phyloP scores from a whole-genome alignment of 2,113 vertebrate genomes.

The Phrynosoma blainvillii region DNA sequence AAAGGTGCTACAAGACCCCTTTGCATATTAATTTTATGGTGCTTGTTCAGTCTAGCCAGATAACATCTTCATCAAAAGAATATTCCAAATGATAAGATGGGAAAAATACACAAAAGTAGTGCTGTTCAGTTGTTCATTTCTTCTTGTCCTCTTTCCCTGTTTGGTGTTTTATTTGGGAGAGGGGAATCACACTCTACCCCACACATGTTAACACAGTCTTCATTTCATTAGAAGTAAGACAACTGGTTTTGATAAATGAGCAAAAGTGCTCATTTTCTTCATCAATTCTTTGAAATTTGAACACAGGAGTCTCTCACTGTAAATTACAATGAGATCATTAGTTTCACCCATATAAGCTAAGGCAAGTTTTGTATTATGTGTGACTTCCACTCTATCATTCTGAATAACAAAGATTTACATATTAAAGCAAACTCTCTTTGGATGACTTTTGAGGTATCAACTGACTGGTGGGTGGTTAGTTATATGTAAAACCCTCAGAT shows the following conservation, averaged over 20 bases:
- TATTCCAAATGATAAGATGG: constrained; percentile 54
- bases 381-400: neutral
- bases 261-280: neutral
- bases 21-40: neutral
- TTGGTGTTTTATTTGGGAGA: neutral
- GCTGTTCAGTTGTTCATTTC: constrained; percentile 29
- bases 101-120: constrained; percentile 46
- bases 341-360: neutral
- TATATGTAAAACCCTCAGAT: constrained; percentile 61
- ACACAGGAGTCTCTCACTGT: rapidly evolving
- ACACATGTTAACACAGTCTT: neutral
- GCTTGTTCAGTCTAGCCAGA: constrained; percentile 51
- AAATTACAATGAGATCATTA: neutral
- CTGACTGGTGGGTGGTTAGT: constrained; percentile 35
- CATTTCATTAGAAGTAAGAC: neutral
- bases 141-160: constrained; percentile 33
- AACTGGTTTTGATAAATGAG: neutral
- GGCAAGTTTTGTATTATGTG: rapidly evolving
- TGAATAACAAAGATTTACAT: neutral
- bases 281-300: neutral
- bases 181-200: neutral
- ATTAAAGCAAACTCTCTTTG: neutral
- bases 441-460: constrained; percentile 16
- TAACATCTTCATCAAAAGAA: constrained; percentile 45
- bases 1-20: too few species aligned